Evolutionary conservation across 1,140 invertebrate genomes (phyloP), one percentile per base, ranked within the genome.

Genomic region (Drosophila micromelanica): DNA sequence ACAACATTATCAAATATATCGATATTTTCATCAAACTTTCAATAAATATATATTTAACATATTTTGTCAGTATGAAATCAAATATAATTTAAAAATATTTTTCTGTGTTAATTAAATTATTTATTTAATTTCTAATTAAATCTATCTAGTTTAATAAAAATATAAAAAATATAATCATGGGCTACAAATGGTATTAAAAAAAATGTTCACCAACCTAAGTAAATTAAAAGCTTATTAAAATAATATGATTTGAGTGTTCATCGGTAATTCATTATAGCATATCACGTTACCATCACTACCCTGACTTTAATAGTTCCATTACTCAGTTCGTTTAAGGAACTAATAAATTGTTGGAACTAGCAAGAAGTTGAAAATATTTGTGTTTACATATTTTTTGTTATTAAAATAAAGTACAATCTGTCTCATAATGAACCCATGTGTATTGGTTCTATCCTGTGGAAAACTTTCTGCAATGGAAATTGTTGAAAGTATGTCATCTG

Each of bases 391-490:
- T 57, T 38, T 13, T 12, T 38, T 70, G 35, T 48, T 42, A 32
- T 23, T 57, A 30, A 49, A 5, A 38, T 30, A 43, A 40, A 13
- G 3, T 8, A 57, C 5, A 52, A 13, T 38, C 51, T 42, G 6
- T 23, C 20, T 37, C 5, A 65, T 38, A 30, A 82, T 82, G 79
- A 48, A 82, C 60, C 79, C 79, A 11, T 54, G 48, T 23, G 79
- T 75, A 11, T 45, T 82, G 15, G 51, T 82, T 48, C 27, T 82
- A 7, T 82, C 79, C 1, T 84, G 71, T 49, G 79, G 75, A 46
- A 46, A 40, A 4, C 42, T 55, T 9, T 15, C 80, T 27, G 38
- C 79, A 2, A 27, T 43, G 64, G 52, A 82, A 65, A 67, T 82
- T 11, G 56, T 69, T 12, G 71, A 82, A 75, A 74, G 79, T 82